Base-by-base conservation (phyloP, 2,888 invertebrate species). In the Griposia aprilina region DNA sequence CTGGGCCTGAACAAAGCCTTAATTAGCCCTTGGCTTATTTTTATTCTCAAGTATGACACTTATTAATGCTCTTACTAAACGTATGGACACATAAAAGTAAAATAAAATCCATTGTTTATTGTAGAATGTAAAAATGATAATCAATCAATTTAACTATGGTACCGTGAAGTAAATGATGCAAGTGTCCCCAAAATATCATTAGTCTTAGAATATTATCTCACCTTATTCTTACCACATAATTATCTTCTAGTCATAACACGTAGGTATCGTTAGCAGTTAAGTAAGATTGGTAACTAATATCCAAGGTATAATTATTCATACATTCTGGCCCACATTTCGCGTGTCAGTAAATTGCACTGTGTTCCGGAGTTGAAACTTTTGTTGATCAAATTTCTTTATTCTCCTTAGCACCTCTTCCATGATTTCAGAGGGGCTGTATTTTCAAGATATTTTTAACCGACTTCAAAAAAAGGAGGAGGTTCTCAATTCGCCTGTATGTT, bases 101-200 rank as follows among this genome's bases (percentile, higher is more conserved):
- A 41, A 13, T 8, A 26, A 41, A 66, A 45, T 55, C 23, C 5
- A 17, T 30, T 70, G 2, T 41, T 26, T 26, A 52, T 0, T 23
- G 10, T 2, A 20, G 7, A 55, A 26, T 78, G 20, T 41, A 13
- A 50, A 65, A 45, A 66, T 45, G 2, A 41, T 23, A 69, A 81
- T 74, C 36, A 73, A 81, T 84, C 68, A 57, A 30, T 30, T 30
- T 17, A 17, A 17, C 26, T 30, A 15, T 15, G 6, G 26, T 7
- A 15, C 30, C 6, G 2, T 36, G 68, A 52, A 65, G 57, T 67
- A 5, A 52, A 65, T 80, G 77, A 72, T 72, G 83, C 74, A 84
- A 85, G 41, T 69, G 84, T 73, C 50, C 13, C 15, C 41, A 23
- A 74, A 76, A 36, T 70, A 63, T 26, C 65, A 78, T 78, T 81